Evolutionary conservation across 1,140 invertebrate genomes (phyloP).

Genomic region (Platyura marginata): DNA sequence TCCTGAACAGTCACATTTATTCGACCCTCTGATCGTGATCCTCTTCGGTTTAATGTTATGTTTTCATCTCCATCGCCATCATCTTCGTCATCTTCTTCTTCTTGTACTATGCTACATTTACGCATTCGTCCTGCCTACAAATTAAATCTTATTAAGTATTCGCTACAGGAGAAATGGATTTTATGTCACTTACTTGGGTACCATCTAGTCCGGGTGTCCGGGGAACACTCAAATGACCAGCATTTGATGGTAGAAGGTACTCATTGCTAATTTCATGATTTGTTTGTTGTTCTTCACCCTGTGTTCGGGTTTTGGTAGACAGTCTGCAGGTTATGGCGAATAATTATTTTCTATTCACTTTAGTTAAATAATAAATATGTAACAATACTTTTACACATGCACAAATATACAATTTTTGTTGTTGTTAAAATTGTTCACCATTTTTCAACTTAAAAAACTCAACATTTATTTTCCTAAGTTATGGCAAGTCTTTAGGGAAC

Average conservation of each 20-base stretch:
- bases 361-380: too few species aligned
- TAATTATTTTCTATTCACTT: too few species aligned
- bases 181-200: not conserved
- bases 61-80: conserved; percentile 31
- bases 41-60: conserved; percentile 23
- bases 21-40: conserved; percentile 40
- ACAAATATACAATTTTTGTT: too few species aligned
- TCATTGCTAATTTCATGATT: not conserved
- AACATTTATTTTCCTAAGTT: too few species aligned
- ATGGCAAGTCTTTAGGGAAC: too few species aligned
- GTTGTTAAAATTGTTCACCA: too few species aligned
- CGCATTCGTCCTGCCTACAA: conserved; percentile 33
- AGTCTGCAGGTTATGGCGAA: too few species aligned
- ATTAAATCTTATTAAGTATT: not conserved
- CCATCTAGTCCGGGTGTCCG: conserved; percentile 2
- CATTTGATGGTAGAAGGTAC: not conserved
- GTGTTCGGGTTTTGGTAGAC: not conserved
- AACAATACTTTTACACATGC: too few species aligned
- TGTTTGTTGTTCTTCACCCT: not conserved
- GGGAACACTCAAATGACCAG: not conserved
- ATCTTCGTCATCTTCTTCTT: conserved; percentile 66
- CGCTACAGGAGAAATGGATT: not conserved
- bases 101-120: conserved; percentile 76
- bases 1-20: conserved; percentile 34
- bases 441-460: too few species aligned